Conservation (phyloP, 2,888 invertebrate species). For the Dione juno region DNA sequence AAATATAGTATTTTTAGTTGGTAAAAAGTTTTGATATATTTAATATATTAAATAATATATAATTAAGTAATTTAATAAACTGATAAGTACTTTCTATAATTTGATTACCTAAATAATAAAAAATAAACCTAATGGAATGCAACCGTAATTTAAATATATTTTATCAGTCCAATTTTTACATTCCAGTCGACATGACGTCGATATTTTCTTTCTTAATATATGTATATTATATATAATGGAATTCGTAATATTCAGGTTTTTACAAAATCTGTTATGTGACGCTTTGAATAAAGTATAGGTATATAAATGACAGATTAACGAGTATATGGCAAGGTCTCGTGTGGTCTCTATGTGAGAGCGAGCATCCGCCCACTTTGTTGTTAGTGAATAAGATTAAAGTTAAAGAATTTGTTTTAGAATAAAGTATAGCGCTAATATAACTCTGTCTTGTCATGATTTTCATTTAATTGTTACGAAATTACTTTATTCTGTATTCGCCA, state of each 20-base stretch:
- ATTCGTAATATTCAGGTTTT: not conserved
- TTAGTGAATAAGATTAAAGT: not conserved
- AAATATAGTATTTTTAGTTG: too few species aligned
- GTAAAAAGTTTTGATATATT: too few species aligned
- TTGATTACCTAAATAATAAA: too few species aligned
- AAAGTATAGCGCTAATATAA: not conserved
- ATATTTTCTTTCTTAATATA: not conserved
- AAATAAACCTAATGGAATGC: not conserved
- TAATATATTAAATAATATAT: too few species aligned
- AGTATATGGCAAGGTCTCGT: not conserved
- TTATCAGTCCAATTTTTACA: not conserved
- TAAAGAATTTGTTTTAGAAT: not conserved
- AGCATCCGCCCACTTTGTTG: not conserved
- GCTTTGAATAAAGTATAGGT: not conserved
- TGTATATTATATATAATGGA: not conserved
- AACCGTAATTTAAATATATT: not conserved
- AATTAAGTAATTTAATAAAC: too few species aligned
- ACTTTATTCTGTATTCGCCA: too few species aligned
- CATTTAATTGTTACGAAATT: too few species aligned
- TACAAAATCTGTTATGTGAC: not conserved
- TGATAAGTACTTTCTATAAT: too few species aligned
- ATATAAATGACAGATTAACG: not conserved
- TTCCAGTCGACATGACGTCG: not conserved
- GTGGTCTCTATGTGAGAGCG: not conserved
- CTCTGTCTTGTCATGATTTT: too few species aligned